Evolutionary conservation across 64 coral and sea anemone genomes (phyloP), one percentile per base, ranked within the genome.

Genomic region (Anthopleura sola): DNA sequence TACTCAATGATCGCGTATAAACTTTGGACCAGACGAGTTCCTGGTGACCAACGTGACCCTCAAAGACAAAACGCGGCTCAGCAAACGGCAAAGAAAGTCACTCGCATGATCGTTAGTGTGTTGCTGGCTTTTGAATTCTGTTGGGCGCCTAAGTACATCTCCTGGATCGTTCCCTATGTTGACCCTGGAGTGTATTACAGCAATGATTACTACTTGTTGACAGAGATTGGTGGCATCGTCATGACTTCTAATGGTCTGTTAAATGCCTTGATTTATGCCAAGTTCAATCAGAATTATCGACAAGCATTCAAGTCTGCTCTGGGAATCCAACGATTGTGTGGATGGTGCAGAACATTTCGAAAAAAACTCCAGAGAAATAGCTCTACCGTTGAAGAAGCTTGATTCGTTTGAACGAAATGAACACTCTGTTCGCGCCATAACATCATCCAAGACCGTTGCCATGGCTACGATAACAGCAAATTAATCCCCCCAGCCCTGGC

Each of bases 11-110:
- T 87, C 36, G 20, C 32, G 14, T 87, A 87, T n/a, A 75, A 78
- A 29, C 71, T 87, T 56, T 87, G 86, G 86, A 87, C 1, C 56
- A 33, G 86, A 60, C 75, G 38, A 32, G 36, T 87, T 79, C 86
- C 86, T 60, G 86, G 86, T 13, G 75, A 87, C 17, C 33, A 37
- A 21, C 49, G 36, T 33, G 66, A 34, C 26, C 26, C 32, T 18
- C 12, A 86, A 54, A 75, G 14, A 33, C 18, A 87, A 46, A 78
- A 26, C 10, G 19, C 21, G 51, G 86, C 86, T 18, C 51, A 23
- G 10, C 71, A 54, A 26, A 79, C 34, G 28, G 86, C 86, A 23
- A 51, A 49, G 48, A 87, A 78, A 57, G 86, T 87, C 74, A 87
- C 86, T 24, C 49, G 75, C 38, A 55, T 80, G 78, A 87, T 87